Percentiles rank a stretch among this genome's conserved stretches.
phyloP scores from a whole-genome alignment of 2,888 invertebrate genomes.

The Andrena camellia region DNA sequence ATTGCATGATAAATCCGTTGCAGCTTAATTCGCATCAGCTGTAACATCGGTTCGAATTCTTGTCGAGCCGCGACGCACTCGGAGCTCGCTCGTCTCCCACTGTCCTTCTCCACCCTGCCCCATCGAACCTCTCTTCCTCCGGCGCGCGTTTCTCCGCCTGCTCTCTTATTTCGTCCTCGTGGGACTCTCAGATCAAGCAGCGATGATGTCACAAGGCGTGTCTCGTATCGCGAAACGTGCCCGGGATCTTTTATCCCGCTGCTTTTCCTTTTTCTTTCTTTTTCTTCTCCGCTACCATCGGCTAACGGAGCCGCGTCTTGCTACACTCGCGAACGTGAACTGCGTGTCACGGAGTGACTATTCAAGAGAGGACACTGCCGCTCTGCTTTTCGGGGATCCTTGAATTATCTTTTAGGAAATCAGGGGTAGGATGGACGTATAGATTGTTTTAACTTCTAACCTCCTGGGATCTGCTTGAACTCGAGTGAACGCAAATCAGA shows the following conservation, averaged over 20 bases:
- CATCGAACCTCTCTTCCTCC: neutral
- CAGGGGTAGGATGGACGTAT: constrained; percentile 2
- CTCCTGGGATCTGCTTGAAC: neutral
- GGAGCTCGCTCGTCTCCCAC: constrained; percentile 51
- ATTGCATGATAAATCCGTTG: constrained; percentile 73
- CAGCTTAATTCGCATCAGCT: constrained; percentile 74
- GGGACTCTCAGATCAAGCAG: constrained; percentile 57
- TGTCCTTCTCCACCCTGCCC: constrained; percentile 16
- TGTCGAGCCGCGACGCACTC: constrained; percentile 50
- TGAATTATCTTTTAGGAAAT: constrained; percentile 36
- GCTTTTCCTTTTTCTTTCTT: constrained; percentile 17
- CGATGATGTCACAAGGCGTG: constrained; percentile 75
- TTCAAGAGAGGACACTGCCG: constrained; percentile 2
- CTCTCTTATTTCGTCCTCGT: constrained; percentile 44
- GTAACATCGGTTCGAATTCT: constrained; percentile 62
- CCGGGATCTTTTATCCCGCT: constrained; percentile 61
- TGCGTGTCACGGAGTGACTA: constrained; percentile 33
- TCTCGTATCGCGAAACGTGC: constrained; percentile 69
- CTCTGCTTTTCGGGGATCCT: constrained; percentile 25
- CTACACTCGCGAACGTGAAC: constrained; percentile 54
- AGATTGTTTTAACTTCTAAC: neutral
- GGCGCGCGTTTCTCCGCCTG: constrained; percentile 13
- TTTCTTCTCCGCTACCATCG: constrained; percentile 34
- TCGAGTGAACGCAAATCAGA: no score
- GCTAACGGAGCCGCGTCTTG: constrained; percentile 28